Evolutionary conservation across 1,140 invertebrate genomes (phyloP).

Genomic region (Branchinecta lynchi): DNA sequence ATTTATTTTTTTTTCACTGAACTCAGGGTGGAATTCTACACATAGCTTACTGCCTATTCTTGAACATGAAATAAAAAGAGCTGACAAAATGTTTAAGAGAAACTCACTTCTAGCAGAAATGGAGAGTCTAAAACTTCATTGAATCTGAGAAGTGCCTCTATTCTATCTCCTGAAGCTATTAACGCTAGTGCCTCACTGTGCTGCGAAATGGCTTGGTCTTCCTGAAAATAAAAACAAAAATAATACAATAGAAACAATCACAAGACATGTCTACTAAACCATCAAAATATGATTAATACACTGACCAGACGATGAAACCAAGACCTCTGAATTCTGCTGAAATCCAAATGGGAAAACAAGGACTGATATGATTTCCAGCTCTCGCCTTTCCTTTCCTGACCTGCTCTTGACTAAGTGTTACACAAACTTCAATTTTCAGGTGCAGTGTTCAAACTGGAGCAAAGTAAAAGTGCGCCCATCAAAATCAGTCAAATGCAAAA

Average conservation of each 20-base stretch:
- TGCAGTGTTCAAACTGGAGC: no score
- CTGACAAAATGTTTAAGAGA: not conserved
- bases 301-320: not conserved
- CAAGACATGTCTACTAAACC: not conserved
- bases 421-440: no score
- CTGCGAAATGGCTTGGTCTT: not conserved
- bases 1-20: no score
- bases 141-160: not conserved
- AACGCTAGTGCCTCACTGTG: not conserved
- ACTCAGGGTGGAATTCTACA: no score
- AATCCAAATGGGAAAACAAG: not conserved
- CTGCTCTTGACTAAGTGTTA: no score
- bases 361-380: not conserved
- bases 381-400: not conserved
- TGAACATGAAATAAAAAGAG: not conserved
- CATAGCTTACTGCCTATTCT: no score
- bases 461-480: no score
- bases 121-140: not conserved
- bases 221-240: not conserved
- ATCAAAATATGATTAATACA: not conserved
- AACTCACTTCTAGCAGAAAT: not conserved
- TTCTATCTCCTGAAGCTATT: not conserved
- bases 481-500: no score
- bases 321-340: not conserved
- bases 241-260: not conserved